These are phyloP conservation scores for Enteromius argenteus DNA, from an alignment of 2,797 vertebrate species.

Conservation along the genomic window DNA sequence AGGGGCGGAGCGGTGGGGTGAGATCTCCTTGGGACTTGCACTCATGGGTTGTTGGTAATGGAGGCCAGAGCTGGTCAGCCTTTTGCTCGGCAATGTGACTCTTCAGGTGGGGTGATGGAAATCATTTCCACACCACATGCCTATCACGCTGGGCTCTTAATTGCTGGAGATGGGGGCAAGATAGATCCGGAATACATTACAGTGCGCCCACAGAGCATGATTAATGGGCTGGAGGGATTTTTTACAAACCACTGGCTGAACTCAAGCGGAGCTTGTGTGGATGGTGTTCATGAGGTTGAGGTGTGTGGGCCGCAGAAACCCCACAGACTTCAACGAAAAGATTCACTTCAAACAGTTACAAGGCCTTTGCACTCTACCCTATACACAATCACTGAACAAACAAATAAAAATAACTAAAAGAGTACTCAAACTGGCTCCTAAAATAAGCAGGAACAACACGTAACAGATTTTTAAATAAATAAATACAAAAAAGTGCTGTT, in stretches of 20 bases:
- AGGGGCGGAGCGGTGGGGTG: background rate
- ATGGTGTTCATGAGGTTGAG: conserved; percentile 60
- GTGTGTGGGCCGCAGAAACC: conserved; percentile 46
- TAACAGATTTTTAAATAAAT: background rate
- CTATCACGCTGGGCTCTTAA: conserved; percentile 78
- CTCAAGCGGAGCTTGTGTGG: conserved; percentile 61
- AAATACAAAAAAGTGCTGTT: background rate
- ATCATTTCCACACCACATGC: conserved; percentile 78
- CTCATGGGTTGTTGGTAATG: conserved; percentile 40
- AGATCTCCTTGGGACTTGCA: conserved; percentile 5
- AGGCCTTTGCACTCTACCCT: background rate
- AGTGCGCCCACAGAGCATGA: conserved; percentile 74
- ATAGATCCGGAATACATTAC: conserved; percentile 75
- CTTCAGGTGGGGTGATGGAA: conserved; percentile 70
- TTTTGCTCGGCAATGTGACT: background rate
- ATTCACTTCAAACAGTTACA: conserved; percentile 16
- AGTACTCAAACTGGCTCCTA: background rate
- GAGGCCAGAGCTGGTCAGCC: conserved; percentile 22
- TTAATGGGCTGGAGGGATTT: conserved; percentile 75
- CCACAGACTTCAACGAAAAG: conserved; percentile 43
- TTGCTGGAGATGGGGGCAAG: conserved; percentile 74
- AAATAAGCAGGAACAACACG: background rate
- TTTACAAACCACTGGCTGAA: conserved; percentile 65
- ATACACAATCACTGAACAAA: background rate
- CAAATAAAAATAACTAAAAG: background rate